Percentiles rank a stretch among this genome's conserved stretches.
Conservation (phyloP, 1,140 invertebrate genomes). For the Rhynchophorus ferrugineus region DNA sequence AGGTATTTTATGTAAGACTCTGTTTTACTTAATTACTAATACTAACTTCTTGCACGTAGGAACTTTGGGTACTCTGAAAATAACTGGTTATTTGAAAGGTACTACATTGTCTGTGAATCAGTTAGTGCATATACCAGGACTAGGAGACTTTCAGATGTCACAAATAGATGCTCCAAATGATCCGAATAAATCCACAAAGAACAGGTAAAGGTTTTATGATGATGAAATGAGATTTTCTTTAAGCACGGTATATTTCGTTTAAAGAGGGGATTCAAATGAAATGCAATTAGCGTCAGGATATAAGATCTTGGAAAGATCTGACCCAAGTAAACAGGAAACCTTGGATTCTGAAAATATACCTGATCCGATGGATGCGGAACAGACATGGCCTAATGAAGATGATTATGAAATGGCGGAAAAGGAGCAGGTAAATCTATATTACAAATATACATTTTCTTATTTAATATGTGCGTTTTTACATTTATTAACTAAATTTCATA, state of each 20-base stretch:
- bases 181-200: conserved; percentile 62
- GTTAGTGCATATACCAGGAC: conserved; percentile 81
- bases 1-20: conserved; percentile 27
- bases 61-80: conserved; percentile 63
- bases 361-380: conserved; percentile 90
- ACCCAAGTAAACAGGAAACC: conserved; percentile 66
- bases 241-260: too few species aligned
- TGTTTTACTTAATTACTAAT: conserved; percentile 5
- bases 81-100: conserved; percentile 81
- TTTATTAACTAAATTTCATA: neutral
- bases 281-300: too few species aligned
- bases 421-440: conserved; percentile 40
- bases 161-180: conserved; percentile 69
- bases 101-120: conserved; percentile 76
- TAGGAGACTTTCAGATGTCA: conserved; percentile 87
- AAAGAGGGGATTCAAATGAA: too few species aligned
- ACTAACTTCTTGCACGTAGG: conserved; percentile 13
- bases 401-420: conserved; percentile 69
- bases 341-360: conserved; percentile 72
- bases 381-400: conserved; percentile 92
- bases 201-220: conserved; percentile 35
- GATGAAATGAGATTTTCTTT: too few species aligned
- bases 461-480: conserved; percentile 1
- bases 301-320: conserved; percentile 56
- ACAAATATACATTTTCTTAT: neutral